A percentile compares a stretch with the other conserved stretches of the same genome.
Evolutionary conservation across 1,140 invertebrate genomes (phyloP).

Genomic region (Pantala flavescens): DNA sequence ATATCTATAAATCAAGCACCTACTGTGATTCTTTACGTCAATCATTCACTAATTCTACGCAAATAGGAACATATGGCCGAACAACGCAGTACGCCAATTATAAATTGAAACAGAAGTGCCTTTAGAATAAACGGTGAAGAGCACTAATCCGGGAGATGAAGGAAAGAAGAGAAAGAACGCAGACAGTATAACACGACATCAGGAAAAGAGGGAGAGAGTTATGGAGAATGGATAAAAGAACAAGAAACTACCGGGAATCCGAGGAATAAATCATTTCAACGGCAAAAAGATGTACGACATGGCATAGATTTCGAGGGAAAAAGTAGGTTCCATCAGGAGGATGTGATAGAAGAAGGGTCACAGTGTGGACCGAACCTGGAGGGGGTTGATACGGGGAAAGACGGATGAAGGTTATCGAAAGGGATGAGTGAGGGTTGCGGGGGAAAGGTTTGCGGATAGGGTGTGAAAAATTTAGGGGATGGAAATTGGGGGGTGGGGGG

Average conservation of each 20-base stretch:
- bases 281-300: neutral
- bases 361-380: neutral
- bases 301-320: neutral
- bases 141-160: neutral
- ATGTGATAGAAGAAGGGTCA: neutral
- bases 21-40: too few species aligned
- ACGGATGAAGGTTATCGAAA: neutral
- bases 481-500: neutral
- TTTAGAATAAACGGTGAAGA: too few species aligned
- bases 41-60: too few species aligned
- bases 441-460: slow-evolving; percentile 3
- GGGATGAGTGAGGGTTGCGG: neutral
- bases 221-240: neutral
- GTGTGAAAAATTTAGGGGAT: slow-evolving; percentile 6
- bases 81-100: too few species aligned
- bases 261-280: neutral
- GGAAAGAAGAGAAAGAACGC: neutral
- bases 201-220: neutral
- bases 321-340: neutral
- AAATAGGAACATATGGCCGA: too few species aligned
- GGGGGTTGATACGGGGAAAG: slow-evolving; percentile 2
- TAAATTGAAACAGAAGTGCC: too few species aligned
- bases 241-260: neutral
- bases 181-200: neutral
- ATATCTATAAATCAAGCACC: too few species aligned